Conservation (phyloP, 2,113 vertebrate genomes). For the Sula dactylatra region DNA sequence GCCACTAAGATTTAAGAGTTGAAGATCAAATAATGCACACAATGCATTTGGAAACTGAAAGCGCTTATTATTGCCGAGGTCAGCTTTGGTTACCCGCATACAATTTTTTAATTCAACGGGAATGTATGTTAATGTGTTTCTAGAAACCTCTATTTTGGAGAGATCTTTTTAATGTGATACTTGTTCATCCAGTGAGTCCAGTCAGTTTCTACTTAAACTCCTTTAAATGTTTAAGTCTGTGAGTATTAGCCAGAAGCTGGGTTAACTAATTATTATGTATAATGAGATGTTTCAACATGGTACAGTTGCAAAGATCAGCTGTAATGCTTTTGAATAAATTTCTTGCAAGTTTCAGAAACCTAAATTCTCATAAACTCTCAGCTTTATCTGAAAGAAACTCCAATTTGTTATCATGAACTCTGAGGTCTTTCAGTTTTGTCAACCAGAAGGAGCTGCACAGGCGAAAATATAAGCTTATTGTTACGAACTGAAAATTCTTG, state of each 20-base stretch:
- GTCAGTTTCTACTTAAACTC: slow-evolving; percentile 61
- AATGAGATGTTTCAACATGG: slow-evolving; percentile 41
- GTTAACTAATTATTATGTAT: slow-evolving; percentile 60
- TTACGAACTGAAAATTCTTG: slow-evolving; percentile 54
- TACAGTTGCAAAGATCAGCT: slow-evolving; percentile 53
- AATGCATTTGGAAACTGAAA: slow-evolving; percentile 59
- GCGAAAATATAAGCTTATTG: slow-evolving; percentile 69
- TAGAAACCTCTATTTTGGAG: slow-evolving; percentile 43
- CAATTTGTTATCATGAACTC: slow-evolving; percentile 58
- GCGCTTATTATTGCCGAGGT: slow-evolving; percentile 61
- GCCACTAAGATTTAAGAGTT: slow-evolving; percentile 55
- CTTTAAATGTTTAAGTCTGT: slow-evolving; percentile 61
- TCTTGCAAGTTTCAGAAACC: slow-evolving; percentile 63
- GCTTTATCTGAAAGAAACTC: slow-evolving; percentile 64
- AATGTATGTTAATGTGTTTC: slow-evolving; percentile 55
- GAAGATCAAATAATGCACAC: slow-evolving; percentile 47
- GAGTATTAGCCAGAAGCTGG: slow-evolving; percentile 42
- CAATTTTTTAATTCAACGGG: slow-evolving; percentile 70
- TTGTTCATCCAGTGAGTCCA: slow-evolving; percentile 50
- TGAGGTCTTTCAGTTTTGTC: slow-evolving; percentile 55
- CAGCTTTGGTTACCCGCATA: slow-evolving; percentile 33
- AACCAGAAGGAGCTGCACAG: slow-evolving; percentile 63
- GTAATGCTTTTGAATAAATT: slow-evolving; percentile 62
- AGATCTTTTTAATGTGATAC: slow-evolving; percentile 46
- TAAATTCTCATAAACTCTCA: slow-evolving; percentile 57